A percentile compares a stretch with the other conserved stretches of the same genome.
These are phyloP conservation scores for Flabesymbios commensalis DNA, from an alignment of 2,888 invertebrate genomes.

Conservation along the genomic window DNA sequence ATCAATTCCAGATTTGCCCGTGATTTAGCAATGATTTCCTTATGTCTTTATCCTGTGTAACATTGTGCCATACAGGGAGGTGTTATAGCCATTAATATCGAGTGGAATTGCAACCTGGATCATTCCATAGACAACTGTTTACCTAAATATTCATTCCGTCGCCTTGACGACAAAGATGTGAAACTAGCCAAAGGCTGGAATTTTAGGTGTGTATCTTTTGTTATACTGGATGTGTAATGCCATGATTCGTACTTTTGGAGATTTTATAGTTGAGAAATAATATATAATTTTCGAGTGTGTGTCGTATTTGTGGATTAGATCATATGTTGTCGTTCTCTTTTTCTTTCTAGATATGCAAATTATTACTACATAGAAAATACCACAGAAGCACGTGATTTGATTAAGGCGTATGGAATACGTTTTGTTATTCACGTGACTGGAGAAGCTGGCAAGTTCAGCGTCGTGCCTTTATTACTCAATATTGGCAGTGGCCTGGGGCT, in stretches of 20 bases:
- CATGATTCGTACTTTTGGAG: too few relatives aligned
- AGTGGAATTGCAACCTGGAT: conserved; percentile 65
- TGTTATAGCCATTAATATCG: conserved; percentile 62
- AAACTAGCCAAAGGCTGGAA: conserved; percentile 63
- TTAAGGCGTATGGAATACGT: conserved; percentile 63
- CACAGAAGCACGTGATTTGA: conserved; percentile 56
- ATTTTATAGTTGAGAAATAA: too few relatives aligned
- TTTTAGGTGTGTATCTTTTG: conserved; percentile 60
- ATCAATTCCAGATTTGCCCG: not conserved
- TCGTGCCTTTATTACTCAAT: conserved; percentile 63
- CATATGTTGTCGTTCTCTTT: too few relatives aligned
- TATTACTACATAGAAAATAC: conserved; percentile 56
- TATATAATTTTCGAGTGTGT: too few relatives aligned
- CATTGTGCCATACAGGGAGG: conserved; percentile 54
- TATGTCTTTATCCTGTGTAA: not conserved
- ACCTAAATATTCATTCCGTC: conserved; percentile 62
- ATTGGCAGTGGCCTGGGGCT: conserved; percentile 65
- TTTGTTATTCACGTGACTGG: conserved; percentile 63
- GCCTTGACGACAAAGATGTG: conserved; percentile 61
- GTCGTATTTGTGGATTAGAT: too few relatives aligned
- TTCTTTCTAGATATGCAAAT: conserved; percentile 60
- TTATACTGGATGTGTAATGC: too few relatives aligned
- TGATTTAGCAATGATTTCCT: not conserved
- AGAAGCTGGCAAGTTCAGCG: conserved; percentile 63
- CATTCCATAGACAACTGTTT: conserved; percentile 58